Base-by-base conservation (phyloP, 2,113 vertebrate species). In the Rhinoderma darwinii region DNA sequence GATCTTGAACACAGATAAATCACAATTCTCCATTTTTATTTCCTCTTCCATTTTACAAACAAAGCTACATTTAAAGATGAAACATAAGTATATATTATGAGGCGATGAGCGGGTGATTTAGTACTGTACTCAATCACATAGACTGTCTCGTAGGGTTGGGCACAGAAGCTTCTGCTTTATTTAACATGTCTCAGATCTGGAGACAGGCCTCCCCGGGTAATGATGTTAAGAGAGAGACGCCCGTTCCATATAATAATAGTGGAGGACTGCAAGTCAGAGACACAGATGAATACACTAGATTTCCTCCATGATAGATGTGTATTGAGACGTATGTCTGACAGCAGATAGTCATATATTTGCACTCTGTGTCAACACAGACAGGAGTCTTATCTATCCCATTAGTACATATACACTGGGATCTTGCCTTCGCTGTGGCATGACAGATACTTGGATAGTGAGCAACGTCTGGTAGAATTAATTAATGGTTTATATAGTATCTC, bases 161-260 rank as follows among this genome's bases (percentile, higher is more conserved):
- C 59, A 70, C 44, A 74, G 43, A 80, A 80, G 47, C 85, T 73
- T 87, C 86, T 87, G 86, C 79, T 87, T 87, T 87, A 70, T 87
- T 82, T 87, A 82, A 82, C 68, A 82, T 85, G 84, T 82, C 78
- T 75, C 56, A 41, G 47, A 37, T 50, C 54, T 87, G 86, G 86
- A 87, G 86, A 82, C 86, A 87, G 86, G 37, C 86, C 54, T 75
- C 86, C 61, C 51, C 15, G 63, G 50, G 70, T 87, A 87, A 87
- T 82, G 79, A 82, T 50, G 78, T 87, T 87, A 87, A 43, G 68
- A 74, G 70, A 82, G 78, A 87, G 86, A 87, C 86, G 63, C 68
- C 68, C 51, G 41, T 43, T 79, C 50, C 79, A 41, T 75, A 41
- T 87, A 87, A 75, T 87, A 74, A 74, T 43, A 74, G 61, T 17